Evolutionary conservation across 2,888 invertebrate genomes (phyloP), one percentile per base, ranked within the genome.

Genomic region (Mallateleia sp.): DNA sequence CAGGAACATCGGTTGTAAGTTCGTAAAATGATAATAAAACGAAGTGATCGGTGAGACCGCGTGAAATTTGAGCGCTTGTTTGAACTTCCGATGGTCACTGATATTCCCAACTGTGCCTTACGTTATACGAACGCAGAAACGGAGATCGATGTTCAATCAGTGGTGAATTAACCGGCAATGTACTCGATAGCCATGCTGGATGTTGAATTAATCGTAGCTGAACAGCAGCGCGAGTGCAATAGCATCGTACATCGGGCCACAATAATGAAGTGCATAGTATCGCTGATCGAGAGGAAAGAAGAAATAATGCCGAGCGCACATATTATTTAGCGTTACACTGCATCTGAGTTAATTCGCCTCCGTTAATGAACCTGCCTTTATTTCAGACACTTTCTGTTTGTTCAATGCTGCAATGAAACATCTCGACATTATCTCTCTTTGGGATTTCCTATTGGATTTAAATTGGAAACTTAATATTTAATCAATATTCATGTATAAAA

Each of bases 241-340:
- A 62, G 84, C 66, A 32, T 22, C 50, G 87, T 72, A 89, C 78
- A 85, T 83, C 79, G 62, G 69, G 72, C 34, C 72, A 42, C 45
- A 83, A 85, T 89, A 89, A 89, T 87, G 85, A 87, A 89, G 85
- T 82, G 75, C 83, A 87, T 79, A 80, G 80, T 79, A 58, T 60
- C 45, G 64, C 56, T 82, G 86, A 85, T 88, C 78, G 75, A 82
- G 87, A 69, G 79, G 69, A 79, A 79, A 79, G 84, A 81, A 88
- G 86, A 78, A 88, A 88, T 71, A 74, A 62, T 45, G 67, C 38
- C 60, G 54, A 28, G 56, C 67, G 58, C 50, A 72, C 71, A 25
- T 77, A 82, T 67, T 82, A 78, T 56, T 56, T 28, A 58, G 58
- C 71, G 64, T 78, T 78, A 64, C 66, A 82, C 32, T n/a, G n/a